phyloP scores from a whole-genome alignment of 2,888 invertebrate genomes.

The Rhaphigaster nebulosa region DNA sequence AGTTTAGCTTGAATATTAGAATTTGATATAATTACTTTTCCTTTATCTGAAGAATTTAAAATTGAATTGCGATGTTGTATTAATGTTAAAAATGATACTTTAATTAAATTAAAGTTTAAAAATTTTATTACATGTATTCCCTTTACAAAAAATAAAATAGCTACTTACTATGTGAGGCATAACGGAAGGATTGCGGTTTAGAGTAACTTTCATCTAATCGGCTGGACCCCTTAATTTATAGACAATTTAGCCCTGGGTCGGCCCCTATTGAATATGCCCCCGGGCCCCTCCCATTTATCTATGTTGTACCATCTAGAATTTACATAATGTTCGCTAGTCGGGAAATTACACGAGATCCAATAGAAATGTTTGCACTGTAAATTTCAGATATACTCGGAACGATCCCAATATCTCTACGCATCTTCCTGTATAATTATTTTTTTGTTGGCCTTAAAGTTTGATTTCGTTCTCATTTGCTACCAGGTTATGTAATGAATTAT shows the following conservation, averaged over 20 bases:
- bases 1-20: no score
- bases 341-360: not conserved
- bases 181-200: not conserved
- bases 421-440: not conserved
- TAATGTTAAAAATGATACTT: no score
- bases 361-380: slow-evolving; percentile 22
- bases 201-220: not conserved
- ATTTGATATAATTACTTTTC: no score
- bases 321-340: slow-evolving; percentile 19
- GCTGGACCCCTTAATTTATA: not conserved
- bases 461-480: not conserved
- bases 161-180: not conserved
- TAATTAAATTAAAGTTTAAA: no score
- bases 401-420: not conserved
- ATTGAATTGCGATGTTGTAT: no score
- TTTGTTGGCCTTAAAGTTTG: no score
- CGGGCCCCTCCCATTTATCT: not conserved
- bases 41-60: no score
- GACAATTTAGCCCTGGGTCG: not conserved
- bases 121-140: no score
- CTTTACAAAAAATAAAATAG: no score
- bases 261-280: not conserved
- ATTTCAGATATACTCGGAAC: not conserved
- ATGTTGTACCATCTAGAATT: slow-evolving; percentile 18
- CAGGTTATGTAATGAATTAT: no score